These are phyloP conservation scores for Triops longicaudatus DNA, from an alignment of 1,140 invertebrate genomes.

Conservation along the genomic window DNA sequence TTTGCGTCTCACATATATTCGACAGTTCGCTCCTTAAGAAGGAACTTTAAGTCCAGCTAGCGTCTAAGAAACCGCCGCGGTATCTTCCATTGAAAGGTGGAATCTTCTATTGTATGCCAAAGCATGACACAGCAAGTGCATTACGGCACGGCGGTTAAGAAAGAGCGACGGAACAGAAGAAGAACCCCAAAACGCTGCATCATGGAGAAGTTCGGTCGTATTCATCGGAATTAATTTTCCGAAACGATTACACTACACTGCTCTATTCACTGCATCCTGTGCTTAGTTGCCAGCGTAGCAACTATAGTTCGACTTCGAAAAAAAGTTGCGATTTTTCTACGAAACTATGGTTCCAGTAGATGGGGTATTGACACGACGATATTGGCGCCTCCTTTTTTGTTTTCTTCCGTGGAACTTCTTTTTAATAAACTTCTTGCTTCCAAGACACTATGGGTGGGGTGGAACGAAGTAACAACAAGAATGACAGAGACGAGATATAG, in stretches of 20 bases:
- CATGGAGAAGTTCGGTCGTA: neutral
- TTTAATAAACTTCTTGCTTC: neutral
- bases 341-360: neutral
- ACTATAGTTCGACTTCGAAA: neutral
- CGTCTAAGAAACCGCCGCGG: neutral
- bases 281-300: neutral
- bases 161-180: neutral
- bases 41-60: neutral
- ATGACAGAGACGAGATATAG: conserved; percentile 11
- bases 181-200: conserved; percentile 9
- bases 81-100: neutral
- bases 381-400: neutral
- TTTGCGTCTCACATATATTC: neutral
- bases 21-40: neutral
- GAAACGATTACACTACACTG: conserved; percentile 9
- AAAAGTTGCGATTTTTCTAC: neutral
- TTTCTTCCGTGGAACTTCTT: neutral
- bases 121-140: conserved; percentile 14
- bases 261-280: conserved; percentile 1
- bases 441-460: neutral
- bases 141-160: conserved; percentile 9
- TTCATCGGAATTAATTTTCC: conserved; percentile 6
- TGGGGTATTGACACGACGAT: neutral
- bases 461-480: neutral
- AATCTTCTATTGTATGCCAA: conserved; percentile 12